Evolutionary conservation across 2,888 invertebrate genomes (phyloP), one percentile per base, ranked within the genome.

Genomic region (Notodonta ziczac): DNA sequence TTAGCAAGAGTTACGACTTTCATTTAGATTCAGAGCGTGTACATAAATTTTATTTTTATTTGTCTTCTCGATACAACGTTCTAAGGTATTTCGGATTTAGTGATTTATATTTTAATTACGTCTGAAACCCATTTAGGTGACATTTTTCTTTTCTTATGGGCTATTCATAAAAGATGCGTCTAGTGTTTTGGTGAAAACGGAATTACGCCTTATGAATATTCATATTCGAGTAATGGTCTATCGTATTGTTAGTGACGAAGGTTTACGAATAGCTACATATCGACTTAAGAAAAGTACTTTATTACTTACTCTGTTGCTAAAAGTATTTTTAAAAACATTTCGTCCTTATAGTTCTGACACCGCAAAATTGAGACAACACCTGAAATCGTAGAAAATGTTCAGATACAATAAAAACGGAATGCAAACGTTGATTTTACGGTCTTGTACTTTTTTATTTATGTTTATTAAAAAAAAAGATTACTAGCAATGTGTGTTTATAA

Each of bases 1-100:
- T 24, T 60, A 56, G 50, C 52, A 40, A 60, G 60, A 67, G 57
- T 73, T 68, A 66, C 60, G 61, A 53, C 65, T 46, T 63, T 64
- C 58, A 61, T 73, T 68, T 68, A 66, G 64, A 66, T 73, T 68
- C 63, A 65, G 39, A 61, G 60, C 63, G 60, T 52, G 59, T 52
- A 56, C 69, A 65, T 65, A 66, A 66, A 69, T 63, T 55, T 57
- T n/a, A n/a, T 58, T 60, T 64, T 69, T 57, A 59, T 56, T 59
- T 61, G 39, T 59, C 32, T 46, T 14, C 54, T 57, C 42, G 24
- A 39, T 59, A 59, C 56, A 40, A 55, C 55, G 35, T 57, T 57
- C 57, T 32, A 46, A 46, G 57, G 54, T 14, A 3, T 39, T 39
- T 35, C 39, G n/a, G 46, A 46, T 39, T 35, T 24, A 16, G 46